A percentile compares a stretch with the other conserved stretches of the same genome.
Evolutionary conservation across 2,113 vertebrate species (phyloP).

Genomic region (Heliornis fulica): DNA sequence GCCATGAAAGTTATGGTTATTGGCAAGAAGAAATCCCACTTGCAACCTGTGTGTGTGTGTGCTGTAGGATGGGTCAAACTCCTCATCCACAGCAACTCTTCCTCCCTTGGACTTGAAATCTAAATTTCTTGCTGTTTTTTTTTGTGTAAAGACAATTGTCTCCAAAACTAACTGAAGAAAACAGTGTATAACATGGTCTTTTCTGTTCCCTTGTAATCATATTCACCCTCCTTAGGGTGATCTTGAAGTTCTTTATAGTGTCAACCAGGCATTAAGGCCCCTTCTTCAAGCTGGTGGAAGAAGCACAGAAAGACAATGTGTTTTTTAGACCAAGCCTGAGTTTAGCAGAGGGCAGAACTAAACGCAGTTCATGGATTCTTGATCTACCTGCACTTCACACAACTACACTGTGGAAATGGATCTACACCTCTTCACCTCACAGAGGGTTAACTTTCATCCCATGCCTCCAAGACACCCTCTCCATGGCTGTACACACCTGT

Average conservation of each 20-base stretch:
- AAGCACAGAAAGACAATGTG: not conserved
- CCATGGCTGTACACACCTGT: constrained; percentile 65
- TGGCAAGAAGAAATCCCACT: not conserved
- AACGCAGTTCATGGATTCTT: not conserved
- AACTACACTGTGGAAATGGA: not conserved
- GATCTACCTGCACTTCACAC: not conserved
- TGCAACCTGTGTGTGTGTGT: not conserved
- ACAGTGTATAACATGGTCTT: fast-evolving
- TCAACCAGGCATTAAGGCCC: not conserved
- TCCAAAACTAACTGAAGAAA: not conserved
- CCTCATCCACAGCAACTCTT: not conserved
- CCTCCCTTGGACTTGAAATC: fast-evolving
- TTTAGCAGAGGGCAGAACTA: not conserved
- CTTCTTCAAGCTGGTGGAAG: not conserved
- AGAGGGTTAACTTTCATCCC: not conserved
- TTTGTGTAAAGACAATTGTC: not conserved
- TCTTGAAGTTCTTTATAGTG: not conserved
- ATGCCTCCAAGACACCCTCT: not conserved
- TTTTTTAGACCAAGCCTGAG: not conserved
- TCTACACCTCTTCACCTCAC: not conserved
- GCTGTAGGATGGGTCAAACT: not conserved
- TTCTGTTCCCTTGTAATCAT: not conserved
- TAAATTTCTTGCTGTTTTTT: not conserved
- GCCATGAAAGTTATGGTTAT: no score
- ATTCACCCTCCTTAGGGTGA: fast-evolving